Conservation (phyloP, 1,140 invertebrate species). For the Apis laboriosa region DNA sequence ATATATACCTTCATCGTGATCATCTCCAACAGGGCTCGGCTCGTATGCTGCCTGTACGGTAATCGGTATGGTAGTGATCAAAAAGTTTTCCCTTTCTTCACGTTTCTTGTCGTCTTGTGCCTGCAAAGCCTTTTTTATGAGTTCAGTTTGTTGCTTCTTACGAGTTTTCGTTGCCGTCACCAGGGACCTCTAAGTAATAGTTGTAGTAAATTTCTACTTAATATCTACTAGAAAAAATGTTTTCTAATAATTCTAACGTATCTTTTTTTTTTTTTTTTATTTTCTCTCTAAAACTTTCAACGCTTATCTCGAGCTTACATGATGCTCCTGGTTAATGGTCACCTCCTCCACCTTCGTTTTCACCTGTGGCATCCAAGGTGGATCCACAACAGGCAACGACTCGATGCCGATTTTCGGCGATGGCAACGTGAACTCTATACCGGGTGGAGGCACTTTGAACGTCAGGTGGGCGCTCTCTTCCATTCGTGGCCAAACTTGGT, state of each 20-base stretch:
- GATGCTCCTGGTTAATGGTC: slow-evolving; percentile 98
- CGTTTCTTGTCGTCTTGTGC: slow-evolving; percentile 97
- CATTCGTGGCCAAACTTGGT: slow-evolving; percentile 99
- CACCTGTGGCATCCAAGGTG: slow-evolving; percentile 98
- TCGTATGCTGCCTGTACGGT: slow-evolving; percentile 97
- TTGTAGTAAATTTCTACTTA: slow-evolving; percentile 34
- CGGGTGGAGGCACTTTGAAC: slow-evolving; percentile 98
- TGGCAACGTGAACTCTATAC: slow-evolving; percentile 99
- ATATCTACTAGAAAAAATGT: slow-evolving; percentile 7
- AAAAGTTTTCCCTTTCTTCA: slow-evolving; percentile 96
- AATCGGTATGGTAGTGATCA: slow-evolving; percentile 98
- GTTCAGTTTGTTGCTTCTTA: slow-evolving; percentile 99
- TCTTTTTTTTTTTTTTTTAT: background rate
- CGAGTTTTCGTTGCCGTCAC: slow-evolving; percentile 99
- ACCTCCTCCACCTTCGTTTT: slow-evolving; percentile 99
- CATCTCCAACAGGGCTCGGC: slow-evolving; percentile 91
- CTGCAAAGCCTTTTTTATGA: slow-evolving; percentile 96
- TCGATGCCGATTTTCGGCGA: slow-evolving; percentile 99
- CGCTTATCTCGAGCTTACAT: slow-evolving; percentile 86
- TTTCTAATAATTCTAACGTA: background rate
- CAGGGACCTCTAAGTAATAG: slow-evolving; percentile 89
- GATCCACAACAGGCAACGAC: slow-evolving; percentile 96
- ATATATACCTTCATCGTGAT: slow-evolving; percentile 90
- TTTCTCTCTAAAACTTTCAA: background rate
- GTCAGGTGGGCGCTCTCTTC: slow-evolving; percentile 97